Conservation (phyloP, 2,113 vertebrate species). For the Egretta garzetta region DNA sequence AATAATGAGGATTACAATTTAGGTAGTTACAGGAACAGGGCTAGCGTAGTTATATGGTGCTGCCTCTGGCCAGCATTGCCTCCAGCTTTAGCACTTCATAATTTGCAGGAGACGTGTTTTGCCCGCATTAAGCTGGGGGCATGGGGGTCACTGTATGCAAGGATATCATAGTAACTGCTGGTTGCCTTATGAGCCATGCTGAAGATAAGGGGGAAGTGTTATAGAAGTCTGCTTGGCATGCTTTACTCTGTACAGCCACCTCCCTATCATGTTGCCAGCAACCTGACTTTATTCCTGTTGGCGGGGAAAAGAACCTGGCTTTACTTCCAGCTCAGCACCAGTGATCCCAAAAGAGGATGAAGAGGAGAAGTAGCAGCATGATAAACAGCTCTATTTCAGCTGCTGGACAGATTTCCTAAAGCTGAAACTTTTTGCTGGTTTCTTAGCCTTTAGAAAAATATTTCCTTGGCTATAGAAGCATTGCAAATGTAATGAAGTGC, state of each 20-base stretch:
- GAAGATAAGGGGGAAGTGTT: conserved; percentile 16
- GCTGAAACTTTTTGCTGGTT: conserved; percentile 1
- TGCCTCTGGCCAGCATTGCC: neutral
- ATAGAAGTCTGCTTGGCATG: conserved; percentile 11
- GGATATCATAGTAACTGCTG: neutral
- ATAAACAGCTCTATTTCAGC: neutral
- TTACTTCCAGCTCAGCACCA: neutral
- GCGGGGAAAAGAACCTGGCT: neutral
- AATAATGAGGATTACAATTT: conserved; percentile 11
- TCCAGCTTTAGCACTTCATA: conserved; percentile 26
- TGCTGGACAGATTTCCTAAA: neutral
- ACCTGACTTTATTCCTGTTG: neutral
- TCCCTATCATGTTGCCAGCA: neutral
- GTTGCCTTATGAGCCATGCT: neutral
- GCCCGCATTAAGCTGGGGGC: neutral
- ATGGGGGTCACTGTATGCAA: neutral
- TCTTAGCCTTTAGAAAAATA: neutral
- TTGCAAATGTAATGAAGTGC: neutral
- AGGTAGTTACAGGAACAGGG: neutral
- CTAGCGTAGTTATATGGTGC: neutral
- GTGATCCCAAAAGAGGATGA: conserved; percentile 5
- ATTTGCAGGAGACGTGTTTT: conserved; percentile 7
- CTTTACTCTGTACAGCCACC: neutral
- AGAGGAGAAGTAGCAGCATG: conserved; percentile 1
- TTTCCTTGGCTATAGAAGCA: conserved; percentile 2